Base-by-base conservation (phyloP, 2,113 vertebrate genomes). In the Alaudala cheleensis region DNA sequence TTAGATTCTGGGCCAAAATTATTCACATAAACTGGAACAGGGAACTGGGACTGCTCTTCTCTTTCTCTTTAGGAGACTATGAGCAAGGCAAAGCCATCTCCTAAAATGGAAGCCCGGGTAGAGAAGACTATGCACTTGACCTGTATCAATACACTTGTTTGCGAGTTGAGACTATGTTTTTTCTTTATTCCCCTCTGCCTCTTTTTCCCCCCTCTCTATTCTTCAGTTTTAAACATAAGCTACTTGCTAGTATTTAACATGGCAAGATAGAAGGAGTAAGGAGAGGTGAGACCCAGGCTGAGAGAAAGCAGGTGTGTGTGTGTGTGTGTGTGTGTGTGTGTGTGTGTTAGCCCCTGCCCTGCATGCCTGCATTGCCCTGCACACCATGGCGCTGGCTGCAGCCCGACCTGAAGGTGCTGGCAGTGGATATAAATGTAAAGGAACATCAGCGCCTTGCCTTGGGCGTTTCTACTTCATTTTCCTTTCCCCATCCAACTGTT, bases 311-410 rank as follows among this genome's bases (percentile, higher is more conserved):
- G 73, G 20, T 92, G 49, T 21, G 0, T 0, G 5, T 18, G 22
- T 22, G 26, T 44, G 5, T 18, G 22, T 22, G 26, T 44, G 20
- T 92, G 49, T 21, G 0, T 0, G 20, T 92, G 49, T 21, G 0
- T 0, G 5, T 18, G 22, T 22, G 26, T 44, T 44, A 47, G 26
- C 47, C 34, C 50, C 33, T 79, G 61, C 37, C 80, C 14, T 0
- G 1, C 40, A 10, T 29, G 34, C 20, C 34, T 4, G 1, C 2
- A 0, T 45, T 5, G 4, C 37, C 71, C n/a, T 58, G 47, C 37
- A 11, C 31, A 34, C 37, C 2, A 0, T 14, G 37, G 4, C 34
- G 44, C 58, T 64, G 42, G 42, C 45, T 49, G 47, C 67, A 81
- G 42, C 47, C 64, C 1, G 0, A 67, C 31, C 44, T 20, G 34